Percentiles rank a stretch among this genome's conserved stretches.
Evolutionary conservation across 2,797 vertebrate species (phyloP).

Genomic region (Orestias chungarensis): DNA sequence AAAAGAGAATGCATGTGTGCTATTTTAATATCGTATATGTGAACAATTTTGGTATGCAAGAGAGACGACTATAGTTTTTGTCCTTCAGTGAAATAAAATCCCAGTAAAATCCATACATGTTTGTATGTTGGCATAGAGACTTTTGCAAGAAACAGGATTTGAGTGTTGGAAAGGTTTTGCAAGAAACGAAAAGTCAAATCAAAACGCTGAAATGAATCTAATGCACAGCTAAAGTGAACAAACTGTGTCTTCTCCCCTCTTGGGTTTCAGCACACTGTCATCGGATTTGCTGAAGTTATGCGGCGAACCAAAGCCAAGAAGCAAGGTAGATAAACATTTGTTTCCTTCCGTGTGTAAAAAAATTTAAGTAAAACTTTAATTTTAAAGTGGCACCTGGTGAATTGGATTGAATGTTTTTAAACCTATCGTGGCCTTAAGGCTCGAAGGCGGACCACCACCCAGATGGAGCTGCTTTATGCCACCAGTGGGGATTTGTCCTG

Average conservation of each 20-base stretch:
- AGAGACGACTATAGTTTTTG: too few relatives aligned
- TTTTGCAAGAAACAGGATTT: background rate
- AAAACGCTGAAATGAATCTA: background rate
- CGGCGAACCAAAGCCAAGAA: slow-evolving; percentile 90
- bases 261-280: slow-evolving; percentile 84
- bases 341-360: background rate
- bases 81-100: background rate
- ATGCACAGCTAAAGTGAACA: background rate
- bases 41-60: too few relatives aligned
- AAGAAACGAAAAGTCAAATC: background rate
- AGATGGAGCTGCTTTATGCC: slow-evolving; percentile 96
- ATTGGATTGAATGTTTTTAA: slow-evolving; percentile 3
- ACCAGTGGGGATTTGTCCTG: slow-evolving; percentile 84
- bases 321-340: slow-evolving; percentile 82
- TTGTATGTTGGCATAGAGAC: background rate
- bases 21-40: too few relatives aligned
- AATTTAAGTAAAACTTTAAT: background rate
- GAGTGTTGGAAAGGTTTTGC: background rate
- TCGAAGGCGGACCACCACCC: slow-evolving; percentile 93
- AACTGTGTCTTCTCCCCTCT: background rate
- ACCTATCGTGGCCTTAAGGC: slow-evolving; percentile 77
- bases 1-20: too few relatives aligned
- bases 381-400: background rate
- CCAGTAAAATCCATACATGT: background rate
- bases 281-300: slow-evolving; percentile 96